Evolutionary conservation across 1,140 invertebrate genomes (phyloP).

Genomic region (Euwallacea fornicatus): DNA sequence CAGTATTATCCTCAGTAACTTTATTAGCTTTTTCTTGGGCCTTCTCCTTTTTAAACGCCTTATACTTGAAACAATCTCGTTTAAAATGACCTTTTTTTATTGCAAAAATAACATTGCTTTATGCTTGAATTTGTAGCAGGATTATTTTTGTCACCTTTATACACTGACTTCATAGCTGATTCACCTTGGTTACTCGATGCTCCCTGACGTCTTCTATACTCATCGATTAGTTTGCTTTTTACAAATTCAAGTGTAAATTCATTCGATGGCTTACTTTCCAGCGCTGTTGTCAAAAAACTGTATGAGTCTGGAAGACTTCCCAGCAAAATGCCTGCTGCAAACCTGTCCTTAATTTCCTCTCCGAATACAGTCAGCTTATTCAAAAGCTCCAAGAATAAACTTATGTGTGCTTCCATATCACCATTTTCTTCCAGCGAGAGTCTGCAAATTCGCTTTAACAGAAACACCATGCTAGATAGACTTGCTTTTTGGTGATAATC

Average conservation of each 20-base stretch:
- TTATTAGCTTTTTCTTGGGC: neutral
- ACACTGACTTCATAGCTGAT: constrained; percentile 4
- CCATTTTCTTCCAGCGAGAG: constrained; percentile 15
- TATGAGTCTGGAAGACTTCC: constrained; percentile 14
- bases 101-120: constrained; percentile 10
- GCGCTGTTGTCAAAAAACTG: constrained; percentile 4
- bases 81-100: constrained; percentile 14
- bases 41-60: constrained; percentile 11
- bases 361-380: constrained; percentile 3
- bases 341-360: constrained; percentile 15
- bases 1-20: neutral
- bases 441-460: constrained; percentile 11
- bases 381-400: constrained; percentile 3
- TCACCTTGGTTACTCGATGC: neutral
- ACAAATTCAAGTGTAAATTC: constrained; percentile 17
- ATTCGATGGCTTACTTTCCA: constrained; percentile 8
- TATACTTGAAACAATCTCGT: constrained; percentile 4
- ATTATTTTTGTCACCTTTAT: constrained; percentile 2
- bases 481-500: constrained; percentile 27
- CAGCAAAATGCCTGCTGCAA: constrained; percentile 9
- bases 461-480: constrained; percentile 14
- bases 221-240: constrained; percentile 14
- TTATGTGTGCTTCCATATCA: constrained; percentile 20
- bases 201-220: constrained; percentile 11
- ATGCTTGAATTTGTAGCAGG: neutral